phyloP scores from a whole-genome alignment of 1,140 invertebrate species.

The Caenorhabditis latens region DNA sequence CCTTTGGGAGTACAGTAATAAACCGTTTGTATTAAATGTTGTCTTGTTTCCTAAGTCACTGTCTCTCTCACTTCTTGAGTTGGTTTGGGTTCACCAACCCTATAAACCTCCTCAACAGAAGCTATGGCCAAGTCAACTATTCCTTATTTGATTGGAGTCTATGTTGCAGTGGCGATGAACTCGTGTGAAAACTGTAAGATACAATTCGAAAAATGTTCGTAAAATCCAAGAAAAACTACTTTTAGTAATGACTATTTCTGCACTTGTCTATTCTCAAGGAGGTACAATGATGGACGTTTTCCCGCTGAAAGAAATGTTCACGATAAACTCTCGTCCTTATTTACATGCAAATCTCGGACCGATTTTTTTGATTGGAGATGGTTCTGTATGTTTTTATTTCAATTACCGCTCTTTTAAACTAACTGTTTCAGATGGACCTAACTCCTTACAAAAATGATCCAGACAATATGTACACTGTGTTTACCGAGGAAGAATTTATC shows the following conservation, averaged over 20 bases:
- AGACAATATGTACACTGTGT: not conserved
- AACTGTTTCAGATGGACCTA: not conserved
- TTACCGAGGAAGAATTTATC: not conserved
- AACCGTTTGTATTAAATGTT: no score
- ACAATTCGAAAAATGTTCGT: not conserved
- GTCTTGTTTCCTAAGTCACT: no score
- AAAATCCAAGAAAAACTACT: not conserved
- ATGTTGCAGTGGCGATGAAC: not conserved
- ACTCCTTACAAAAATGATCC: not conserved
- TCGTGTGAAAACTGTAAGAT: not conserved
- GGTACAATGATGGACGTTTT: not conserved
- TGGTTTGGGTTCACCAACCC: no score
- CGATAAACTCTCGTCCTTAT: not conserved
- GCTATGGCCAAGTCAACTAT: not conserved
- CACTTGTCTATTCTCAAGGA: not conserved
- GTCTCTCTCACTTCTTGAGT: no score
- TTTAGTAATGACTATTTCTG: not conserved
- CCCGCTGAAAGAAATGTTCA: not conserved
- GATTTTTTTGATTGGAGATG: constrained; percentile 10
- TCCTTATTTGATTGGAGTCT: not conserved
- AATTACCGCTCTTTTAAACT: not conserved
- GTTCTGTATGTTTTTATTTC: not conserved
- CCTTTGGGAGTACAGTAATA: no score
- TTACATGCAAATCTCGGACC: constrained; percentile 18
- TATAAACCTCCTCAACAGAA: no score